Conservation (phyloP, 2,797 vertebrate genomes). For the Ctenopoma kingsleyae region DNA sequence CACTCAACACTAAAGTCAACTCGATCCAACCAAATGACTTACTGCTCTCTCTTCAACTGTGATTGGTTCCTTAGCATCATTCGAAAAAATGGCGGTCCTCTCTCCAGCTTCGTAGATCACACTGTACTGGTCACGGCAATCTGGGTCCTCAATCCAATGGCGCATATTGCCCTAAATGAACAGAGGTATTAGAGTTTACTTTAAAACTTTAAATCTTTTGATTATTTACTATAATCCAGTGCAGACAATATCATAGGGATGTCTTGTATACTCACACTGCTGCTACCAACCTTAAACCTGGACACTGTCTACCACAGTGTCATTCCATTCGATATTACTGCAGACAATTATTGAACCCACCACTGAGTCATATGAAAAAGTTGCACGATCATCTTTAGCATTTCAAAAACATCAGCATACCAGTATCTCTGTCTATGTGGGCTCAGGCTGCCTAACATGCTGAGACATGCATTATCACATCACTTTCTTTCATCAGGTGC, state of each 20-base stretch:
- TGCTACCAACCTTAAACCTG: background rate
- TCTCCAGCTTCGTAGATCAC: conserved; percentile 99
- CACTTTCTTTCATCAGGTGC: too few species aligned
- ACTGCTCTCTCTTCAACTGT: conserved; percentile 95
- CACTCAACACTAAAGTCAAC: background rate
- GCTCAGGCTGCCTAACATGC: background rate
- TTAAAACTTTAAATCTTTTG: background rate
- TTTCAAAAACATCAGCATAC: background rate
- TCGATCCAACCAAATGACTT: conserved; percentile 54
- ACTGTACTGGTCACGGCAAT: conserved; percentile 98
- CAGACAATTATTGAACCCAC: background rate
- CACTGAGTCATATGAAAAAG: background rate
- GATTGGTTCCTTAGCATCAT: conserved; percentile 95
- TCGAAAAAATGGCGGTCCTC: conserved; percentile 93
- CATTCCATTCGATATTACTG: background rate
- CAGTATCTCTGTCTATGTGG: background rate
- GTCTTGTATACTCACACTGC: too few species aligned
- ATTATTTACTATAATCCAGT: too few species aligned
- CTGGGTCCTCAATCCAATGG: conserved; percentile 97
- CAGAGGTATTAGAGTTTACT: background rate
- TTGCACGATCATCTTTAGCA: too few species aligned
- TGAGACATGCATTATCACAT: background rate
- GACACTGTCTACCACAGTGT: background rate
- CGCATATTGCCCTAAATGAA: conserved; percentile 92
- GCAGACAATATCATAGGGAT: too few species aligned